Evolutionary conservation across 2,113 vertebrate species (phyloP).

Genomic region (Rutilus rutilus): DNA sequence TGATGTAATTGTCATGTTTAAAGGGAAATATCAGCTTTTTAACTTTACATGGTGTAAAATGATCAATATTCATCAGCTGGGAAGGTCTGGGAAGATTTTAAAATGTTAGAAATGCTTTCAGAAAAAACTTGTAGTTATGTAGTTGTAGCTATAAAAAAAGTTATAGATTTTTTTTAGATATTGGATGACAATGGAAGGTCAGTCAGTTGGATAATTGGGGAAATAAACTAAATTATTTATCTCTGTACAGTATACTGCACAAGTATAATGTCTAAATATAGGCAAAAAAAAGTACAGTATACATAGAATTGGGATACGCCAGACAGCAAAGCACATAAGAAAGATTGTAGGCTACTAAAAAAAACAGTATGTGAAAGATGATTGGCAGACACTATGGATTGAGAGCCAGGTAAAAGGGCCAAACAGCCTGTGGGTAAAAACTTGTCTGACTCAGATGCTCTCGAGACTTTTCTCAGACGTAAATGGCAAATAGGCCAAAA

Average conservation of each 20-base stretch:
- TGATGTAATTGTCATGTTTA: not conserved
- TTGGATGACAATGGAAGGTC: too few relatives aligned
- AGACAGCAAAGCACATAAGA: not conserved
- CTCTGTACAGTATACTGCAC: too few relatives aligned
- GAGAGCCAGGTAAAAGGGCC: not conserved
- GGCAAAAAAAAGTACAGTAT: not conserved
- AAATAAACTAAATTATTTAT: too few relatives aligned
- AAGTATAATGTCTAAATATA: not conserved
- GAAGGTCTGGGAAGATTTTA: not conserved
- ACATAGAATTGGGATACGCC: not conserved
- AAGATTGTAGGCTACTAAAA: not conserved
- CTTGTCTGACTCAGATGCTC: not conserved
- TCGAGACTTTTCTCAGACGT: not conserved
- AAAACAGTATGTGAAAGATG: not conserved
- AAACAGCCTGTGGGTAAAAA: conserved; percentile 4
- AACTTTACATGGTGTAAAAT: not conserved
- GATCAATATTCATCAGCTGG: not conserved
- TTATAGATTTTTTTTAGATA: too few relatives aligned
- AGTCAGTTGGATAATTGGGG: too few relatives aligned
- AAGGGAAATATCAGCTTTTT: not conserved
- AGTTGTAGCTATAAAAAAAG: too few relatives aligned
- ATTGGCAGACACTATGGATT: not conserved
- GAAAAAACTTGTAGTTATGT: too few relatives aligned
- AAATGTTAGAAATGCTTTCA: not conserved
- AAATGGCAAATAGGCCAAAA: not conserved